These are phyloP conservation scores for Penaeus indicus DNA, from an alignment of 1,140 invertebrate species.

Conservation along the genomic window DNA sequence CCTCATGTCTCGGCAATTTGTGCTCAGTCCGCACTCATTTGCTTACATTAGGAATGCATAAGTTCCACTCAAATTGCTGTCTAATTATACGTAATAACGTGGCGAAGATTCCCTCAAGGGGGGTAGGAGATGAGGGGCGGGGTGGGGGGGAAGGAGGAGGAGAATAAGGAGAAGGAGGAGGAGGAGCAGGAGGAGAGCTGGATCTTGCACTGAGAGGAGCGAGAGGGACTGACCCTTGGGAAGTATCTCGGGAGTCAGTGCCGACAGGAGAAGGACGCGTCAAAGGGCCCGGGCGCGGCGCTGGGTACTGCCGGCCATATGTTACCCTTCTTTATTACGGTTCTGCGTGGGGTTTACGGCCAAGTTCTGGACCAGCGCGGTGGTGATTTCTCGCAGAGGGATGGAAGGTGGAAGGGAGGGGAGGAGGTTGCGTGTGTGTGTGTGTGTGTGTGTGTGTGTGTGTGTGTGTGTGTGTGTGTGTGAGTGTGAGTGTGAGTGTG, in stretches of 20 bases:
- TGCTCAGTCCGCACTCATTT: slow-evolving; percentile 54
- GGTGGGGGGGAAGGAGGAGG: slow-evolving; percentile 26
- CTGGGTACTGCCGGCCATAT: slow-evolving; percentile 54
- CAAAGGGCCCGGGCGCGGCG: slow-evolving; percentile 28
- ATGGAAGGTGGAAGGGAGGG: neutral
- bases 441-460: no score
- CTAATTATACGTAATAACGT: slow-evolving; percentile 63
- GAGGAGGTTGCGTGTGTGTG: no score
- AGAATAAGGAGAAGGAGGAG: neutral
- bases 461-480: no score
- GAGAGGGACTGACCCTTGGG: no score
- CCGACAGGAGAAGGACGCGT: slow-evolving; percentile 14
- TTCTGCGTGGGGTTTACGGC: slow-evolving; percentile 20
- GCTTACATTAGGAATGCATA: slow-evolving; percentile 63
- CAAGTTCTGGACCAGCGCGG: slow-evolving; percentile 22
- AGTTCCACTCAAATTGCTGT: slow-evolving; percentile 61
- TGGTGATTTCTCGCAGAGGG: neutral
- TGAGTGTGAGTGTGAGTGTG: no score
- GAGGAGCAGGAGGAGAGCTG: slow-evolving; percentile 12
- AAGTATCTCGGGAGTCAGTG: no score
- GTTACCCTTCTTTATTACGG: slow-evolving; percentile 49
- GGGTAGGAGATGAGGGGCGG: slow-evolving; percentile 16
- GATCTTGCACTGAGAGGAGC: no score
- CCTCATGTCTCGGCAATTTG: slow-evolving; percentile 51
- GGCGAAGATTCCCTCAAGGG: slow-evolving; percentile 51